phyloP scores from a whole-genome alignment of 2,888 invertebrate species.

The Pilophorus perplexus region DNA sequence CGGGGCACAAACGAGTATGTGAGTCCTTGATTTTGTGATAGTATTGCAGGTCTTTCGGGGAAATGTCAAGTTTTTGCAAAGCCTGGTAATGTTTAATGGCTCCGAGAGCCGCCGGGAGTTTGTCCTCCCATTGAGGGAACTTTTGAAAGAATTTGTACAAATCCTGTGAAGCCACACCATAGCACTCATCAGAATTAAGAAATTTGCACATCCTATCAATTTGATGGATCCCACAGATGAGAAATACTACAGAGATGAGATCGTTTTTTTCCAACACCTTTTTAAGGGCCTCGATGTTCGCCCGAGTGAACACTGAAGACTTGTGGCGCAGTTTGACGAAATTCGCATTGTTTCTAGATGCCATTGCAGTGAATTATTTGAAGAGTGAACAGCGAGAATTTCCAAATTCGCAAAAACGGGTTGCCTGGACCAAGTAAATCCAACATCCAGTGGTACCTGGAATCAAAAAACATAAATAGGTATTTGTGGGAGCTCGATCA shows the following conservation, averaged over 20 bases:
- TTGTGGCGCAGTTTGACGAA: constrained; percentile 1
- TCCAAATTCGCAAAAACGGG: too few relatives aligned
- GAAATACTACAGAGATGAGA: constrained; percentile 8
- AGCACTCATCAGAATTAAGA: background rate
- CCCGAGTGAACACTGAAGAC: background rate
- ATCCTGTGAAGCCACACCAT: background rate
- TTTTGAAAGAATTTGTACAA: background rate
- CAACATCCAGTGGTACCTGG: too few relatives aligned
- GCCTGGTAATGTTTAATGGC: constrained; percentile 1
- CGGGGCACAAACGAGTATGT: background rate
- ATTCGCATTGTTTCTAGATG: background rate
- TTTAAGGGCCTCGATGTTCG: background rate
- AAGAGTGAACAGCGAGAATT: too few relatives aligned
- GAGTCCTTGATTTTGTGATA: background rate
- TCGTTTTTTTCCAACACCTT: background rate
- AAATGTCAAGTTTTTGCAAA: background rate
- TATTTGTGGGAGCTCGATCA: too few relatives aligned
- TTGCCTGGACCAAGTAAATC: too few relatives aligned
- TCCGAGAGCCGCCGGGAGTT: constrained; percentile 1
- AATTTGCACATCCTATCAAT: background rate
- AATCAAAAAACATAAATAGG: too few relatives aligned
- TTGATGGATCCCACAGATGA: constrained; percentile 6
- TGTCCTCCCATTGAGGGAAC: constrained; percentile 1
- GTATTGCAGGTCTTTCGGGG: background rate
- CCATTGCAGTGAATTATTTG: too few relatives aligned